Base-by-base conservation (phyloP, 2,113 vertebrate genomes). In the Ageneiosus marmoratus region DNA sequence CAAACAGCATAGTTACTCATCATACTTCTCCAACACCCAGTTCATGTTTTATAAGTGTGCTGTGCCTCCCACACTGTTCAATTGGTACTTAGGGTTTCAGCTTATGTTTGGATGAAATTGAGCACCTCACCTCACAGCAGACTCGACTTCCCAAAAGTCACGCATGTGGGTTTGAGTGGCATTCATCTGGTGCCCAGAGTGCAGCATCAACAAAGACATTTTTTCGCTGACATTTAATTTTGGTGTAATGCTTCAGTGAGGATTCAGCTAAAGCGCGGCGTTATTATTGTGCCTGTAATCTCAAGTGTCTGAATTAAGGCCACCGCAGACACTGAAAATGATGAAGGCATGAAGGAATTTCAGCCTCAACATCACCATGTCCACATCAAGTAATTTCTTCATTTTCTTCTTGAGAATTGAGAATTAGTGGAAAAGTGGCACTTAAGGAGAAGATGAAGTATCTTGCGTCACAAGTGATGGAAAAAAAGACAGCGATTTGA, bases 1-100 rank as follows among this genome's bases (percentile, higher is more conserved):
- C 62, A 72, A 76, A 46, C 72, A 83, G 50, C 48, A 46, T 77
- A 67, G 63, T 76, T 83, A 56, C 56, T 75, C 70, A 75, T 63
- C 29, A 4, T 62, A 48, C 56, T 74, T 82, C 44, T 69, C 74
- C 50, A 69, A 51, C 75, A 24, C 74, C 60, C 48, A 58, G 60
- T 77, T 67, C 48, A 56, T 69, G 12, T 41, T 77, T 44, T 77
- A 20, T 32, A 51, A 67, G 50, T 46, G 50, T 69, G 62, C 27
- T 32, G 46, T 34, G 41, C 58, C 74, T 77, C 15, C 63, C 24
- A 55, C 79, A 41, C 22, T 37, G 16, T 65, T 53, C 48, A 20
- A 24, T 73, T 67, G 58, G 24, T 67, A 60, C 67, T 55, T 53
- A 73, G 16, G 60, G 48, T 34, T 56, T 29, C 34, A 24, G 73